Evolutionary conservation across 2,888 invertebrate species (phyloP), one percentile per base, ranked within the genome.

Genomic region (Atethmia centrago): DNA sequence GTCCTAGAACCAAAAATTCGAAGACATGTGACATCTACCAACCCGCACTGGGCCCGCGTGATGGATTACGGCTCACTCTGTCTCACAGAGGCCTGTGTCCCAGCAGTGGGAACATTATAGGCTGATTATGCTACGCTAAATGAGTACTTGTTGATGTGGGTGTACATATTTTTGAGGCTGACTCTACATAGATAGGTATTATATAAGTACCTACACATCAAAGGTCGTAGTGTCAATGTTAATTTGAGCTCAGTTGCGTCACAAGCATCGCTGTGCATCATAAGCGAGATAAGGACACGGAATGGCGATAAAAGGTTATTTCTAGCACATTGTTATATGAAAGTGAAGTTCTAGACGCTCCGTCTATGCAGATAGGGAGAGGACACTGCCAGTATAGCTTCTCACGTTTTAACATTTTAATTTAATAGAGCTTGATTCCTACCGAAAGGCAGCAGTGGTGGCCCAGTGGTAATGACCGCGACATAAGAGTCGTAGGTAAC

Each of bases 211-310:
- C 1, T 25, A 31, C 16, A 63, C 14, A 63, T 21, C 21, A 65
- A 68, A 79, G 86, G 83, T 85, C 74, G 83, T 74, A 83, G 71
- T 81, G 91, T 90, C 90, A 90, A 87, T 90, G 90, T 85, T 89
- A 90, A 90, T 91, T 89, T 81, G 69, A 79, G 70, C 51, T 25
- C 69, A 47, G 31, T 73, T 74, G 83, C 83, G 80, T 83, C 82
- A 82, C 69, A 16, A 45, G 56, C 58, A 28, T 25, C 21, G 62
- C 25, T 21, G 62, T 59, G 58, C 69, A 81, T 71, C 69, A 67
- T 31, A 42, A 14, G 28, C 19, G 21, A 36, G 82, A 83, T 82
- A 82, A 74, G 49, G 65, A 71, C 14, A 56, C 28, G 49, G 59
- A 82, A 63, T 58, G 47, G 55, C 49, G 83, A 82, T 82, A 82